Evolutionary conservation across 2,888 invertebrate genomes (phyloP).

Genomic region (Lepidonotus clava): DNA sequence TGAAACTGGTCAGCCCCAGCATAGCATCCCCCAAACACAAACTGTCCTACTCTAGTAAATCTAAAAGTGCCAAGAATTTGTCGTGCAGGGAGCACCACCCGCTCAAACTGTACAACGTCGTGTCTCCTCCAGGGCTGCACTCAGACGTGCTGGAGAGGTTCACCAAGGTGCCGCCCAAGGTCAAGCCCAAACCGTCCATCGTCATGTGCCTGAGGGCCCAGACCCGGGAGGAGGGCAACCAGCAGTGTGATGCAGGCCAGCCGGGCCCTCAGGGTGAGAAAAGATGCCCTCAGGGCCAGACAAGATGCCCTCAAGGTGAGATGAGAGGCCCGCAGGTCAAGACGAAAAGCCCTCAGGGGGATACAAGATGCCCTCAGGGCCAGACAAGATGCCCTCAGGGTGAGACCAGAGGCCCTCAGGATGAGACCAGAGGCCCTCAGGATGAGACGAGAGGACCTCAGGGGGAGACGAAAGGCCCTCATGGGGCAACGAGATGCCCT

Average conservation of each 20-base stretch:
- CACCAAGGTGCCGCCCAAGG: constrained; percentile 32
- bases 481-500: background rate
- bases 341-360: background rate
- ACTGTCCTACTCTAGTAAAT: constrained; percentile 28
- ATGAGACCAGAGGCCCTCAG: background rate
- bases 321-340: background rate
- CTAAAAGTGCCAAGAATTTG: constrained; percentile 36
- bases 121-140: constrained; percentile 25
- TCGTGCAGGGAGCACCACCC: constrained; percentile 29
- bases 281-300: background rate
- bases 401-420: background rate
- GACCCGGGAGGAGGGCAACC: background rate
- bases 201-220: constrained; percentile 23
- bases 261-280: constrained; percentile 15
- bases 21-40: constrained; percentile 30
- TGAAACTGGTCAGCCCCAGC: background rate
- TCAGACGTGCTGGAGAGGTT: constrained; percentile 18
- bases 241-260: background rate
- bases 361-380: background rate
- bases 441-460: background rate
- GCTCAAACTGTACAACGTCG: constrained; percentile 27
- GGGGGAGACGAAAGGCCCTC: background rate
- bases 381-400: background rate
- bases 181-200: constrained; percentile 35
- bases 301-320: background rate